Conservation (phyloP, 2,888 invertebrate species). For the Globia sparganii region DNA sequence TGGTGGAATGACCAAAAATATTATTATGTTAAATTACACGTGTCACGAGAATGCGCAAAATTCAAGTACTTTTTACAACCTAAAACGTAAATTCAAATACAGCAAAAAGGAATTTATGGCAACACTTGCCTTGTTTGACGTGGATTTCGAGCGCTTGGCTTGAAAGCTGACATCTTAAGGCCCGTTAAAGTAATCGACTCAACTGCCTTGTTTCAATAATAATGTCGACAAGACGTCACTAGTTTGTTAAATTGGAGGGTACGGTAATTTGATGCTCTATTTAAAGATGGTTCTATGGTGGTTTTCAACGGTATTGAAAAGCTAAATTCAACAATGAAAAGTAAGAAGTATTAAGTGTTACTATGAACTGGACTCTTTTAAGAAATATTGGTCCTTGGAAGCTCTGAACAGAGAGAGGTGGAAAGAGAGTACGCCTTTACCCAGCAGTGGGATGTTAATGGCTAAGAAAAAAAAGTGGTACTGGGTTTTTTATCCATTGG, state of each 20-base stretch:
- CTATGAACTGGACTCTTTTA: no score
- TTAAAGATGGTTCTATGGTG: not conserved
- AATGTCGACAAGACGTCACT: conserved; percentile 17
- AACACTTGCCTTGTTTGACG: conserved; percentile 29
- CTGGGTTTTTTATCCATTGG: not conserved
- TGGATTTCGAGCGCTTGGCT: conserved; percentile 45
- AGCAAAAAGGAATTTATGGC: conserved; percentile 46
- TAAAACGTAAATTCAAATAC: conserved; percentile 21
- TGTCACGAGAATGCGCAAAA: conserved; percentile 56
- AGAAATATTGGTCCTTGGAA: no score
- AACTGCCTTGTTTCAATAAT: conserved; percentile 37
- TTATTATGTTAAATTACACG: conserved; percentile 36
- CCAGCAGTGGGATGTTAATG: not conserved
- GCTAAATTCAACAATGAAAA: not conserved
- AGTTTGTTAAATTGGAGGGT: not conserved
- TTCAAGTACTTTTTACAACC: conserved; percentile 13
- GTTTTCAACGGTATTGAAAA: not conserved
- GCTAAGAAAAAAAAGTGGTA: no score
- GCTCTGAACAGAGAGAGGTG: no score
- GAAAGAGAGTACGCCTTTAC: no score
- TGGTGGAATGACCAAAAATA: conserved; percentile 28
- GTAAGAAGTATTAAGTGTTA: not conserved
- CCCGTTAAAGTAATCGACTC: conserved; percentile 34
- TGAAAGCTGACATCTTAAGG: conserved; percentile 52
- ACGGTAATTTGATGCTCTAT: not conserved